These are phyloP conservation scores for Netelia virgata DNA, from an alignment of 2,888 invertebrate species.

Conservation along the genomic window DNA sequence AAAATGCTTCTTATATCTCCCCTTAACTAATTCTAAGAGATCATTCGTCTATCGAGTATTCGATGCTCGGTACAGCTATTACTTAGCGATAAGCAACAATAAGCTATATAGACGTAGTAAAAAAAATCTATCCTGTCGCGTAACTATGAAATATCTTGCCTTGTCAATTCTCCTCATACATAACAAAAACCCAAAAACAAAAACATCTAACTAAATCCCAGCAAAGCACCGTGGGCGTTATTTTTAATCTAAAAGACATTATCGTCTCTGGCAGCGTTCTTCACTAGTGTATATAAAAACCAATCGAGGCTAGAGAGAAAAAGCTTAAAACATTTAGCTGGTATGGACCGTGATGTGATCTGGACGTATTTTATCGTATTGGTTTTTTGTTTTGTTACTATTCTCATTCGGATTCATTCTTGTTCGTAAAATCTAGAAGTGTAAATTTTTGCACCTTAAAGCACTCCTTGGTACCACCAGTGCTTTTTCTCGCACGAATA, in stretches of 20 bases:
- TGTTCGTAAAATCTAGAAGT: conserved; percentile 13
- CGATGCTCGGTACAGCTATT: conserved; percentile 16
- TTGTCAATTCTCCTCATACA: background rate
- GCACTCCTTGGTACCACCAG: conserved; percentile 67
- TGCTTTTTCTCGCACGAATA: conserved; percentile 29
- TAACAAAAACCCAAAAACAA: conserved; percentile 27
- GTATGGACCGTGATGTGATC: conserved; percentile 62
- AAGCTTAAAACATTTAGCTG: conserved; percentile 37
- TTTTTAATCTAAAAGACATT: conserved; percentile 16
- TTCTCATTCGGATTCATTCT: conserved; percentile 22
- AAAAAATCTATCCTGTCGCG: conserved; percentile 56
- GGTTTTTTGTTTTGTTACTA: conserved; percentile 11
- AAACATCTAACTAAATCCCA: conserved; percentile 17
- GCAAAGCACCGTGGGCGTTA: conserved; percentile 57
- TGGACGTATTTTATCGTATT: conserved; percentile 60
- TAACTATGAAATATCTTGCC: conserved; percentile 38
- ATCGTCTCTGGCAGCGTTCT: conserved; percentile 12
- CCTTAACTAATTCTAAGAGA: conserved; percentile 50
- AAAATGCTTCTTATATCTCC: conserved; percentile 29
- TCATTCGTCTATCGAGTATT: conserved; percentile 44
- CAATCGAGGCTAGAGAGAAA: conserved; percentile 51
- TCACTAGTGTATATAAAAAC: conserved; percentile 24
- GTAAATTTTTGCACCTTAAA: conserved; percentile 68
- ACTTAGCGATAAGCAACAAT: conserved; percentile 30
- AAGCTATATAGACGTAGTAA: conserved; percentile 28